Evolutionary conservation across 2,797 vertebrate species (phyloP), one percentile per base, ranked within the genome.

Genomic region (Pangasius krempfi): DNA sequence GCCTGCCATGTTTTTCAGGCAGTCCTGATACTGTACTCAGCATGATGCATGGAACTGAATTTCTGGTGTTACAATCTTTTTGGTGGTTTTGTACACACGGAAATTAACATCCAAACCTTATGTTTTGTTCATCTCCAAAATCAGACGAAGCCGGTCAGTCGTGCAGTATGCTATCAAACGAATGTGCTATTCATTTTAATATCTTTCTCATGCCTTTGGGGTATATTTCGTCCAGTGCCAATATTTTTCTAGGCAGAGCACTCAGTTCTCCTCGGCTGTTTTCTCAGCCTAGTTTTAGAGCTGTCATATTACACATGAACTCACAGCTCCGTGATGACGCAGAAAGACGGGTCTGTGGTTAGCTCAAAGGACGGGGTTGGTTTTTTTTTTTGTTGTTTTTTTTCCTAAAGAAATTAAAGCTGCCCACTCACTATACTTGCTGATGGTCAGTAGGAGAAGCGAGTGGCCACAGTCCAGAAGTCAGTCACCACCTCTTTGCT

Each of bases 1-100:
- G 50, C 68, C 73, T 25, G 64, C 82, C 64, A 52, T 79, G 79
- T 68, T 84, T 9, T 40, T 56, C 80, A 52, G n/a, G 58, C 80
- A 62, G 33, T 33, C 82, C 56, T 54, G 62, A 60, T 62, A 87
- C 79, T 27, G 30, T 9, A 84, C 82, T 66, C 76, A 22, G 87
- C 79, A 62, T 52, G 73, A 84, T 66, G 82, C 82, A 50, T 30
- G 56, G 56, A 62, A 44, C 56, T 14, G 25, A 60, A 27, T 82
- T n/a, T 82, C 56, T n/a, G 25, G 37, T 44, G 80, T 44, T 58
- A 58, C 78, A 58, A 58, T 37, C 54, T n/a, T 44, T n/a, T 8
- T 0, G 0, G 20, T 27, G 13, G 1, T 62, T 18, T 14, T 18
- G 13, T 82, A 44, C 80, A n/a, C 40, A 50, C 5, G 30, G 54